Conservation (phyloP, 2,113 vertebrate species). For the Calyptommatus sinebrachiatus region DNA sequence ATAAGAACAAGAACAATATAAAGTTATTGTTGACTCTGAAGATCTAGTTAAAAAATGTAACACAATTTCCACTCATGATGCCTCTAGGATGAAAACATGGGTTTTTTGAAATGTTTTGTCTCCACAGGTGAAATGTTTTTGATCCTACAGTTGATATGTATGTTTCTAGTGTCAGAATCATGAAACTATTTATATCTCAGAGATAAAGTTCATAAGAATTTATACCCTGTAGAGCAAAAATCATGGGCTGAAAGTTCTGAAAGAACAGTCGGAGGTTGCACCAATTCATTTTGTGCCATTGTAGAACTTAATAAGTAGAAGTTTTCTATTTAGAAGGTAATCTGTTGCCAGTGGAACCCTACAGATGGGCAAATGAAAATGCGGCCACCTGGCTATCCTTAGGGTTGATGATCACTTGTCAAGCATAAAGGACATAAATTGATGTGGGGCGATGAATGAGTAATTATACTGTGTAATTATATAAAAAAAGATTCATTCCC, state of each 20-base stretch:
- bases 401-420: not conserved
- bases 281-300: not conserved
- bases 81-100: not conserved
- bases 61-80: not conserved
- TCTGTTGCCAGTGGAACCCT: not conserved
- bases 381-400: not conserved
- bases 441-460: not conserved
- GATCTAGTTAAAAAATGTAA: not conserved
- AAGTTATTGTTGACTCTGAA: not conserved
- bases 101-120: no score
- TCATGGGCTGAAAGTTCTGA: not conserved
- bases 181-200: not conserved
- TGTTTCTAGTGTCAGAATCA: no score
- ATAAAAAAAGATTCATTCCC: not conserved
- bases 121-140: no score
- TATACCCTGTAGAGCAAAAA: not conserved
- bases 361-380: not conserved
- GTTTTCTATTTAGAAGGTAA: not conserved
- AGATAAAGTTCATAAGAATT: not conserved
- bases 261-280: not conserved
- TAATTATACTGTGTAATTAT: not conserved
- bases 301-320: conserved; percentile 5
- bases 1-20: not conserved
- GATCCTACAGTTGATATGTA: no score
- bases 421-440: conserved; percentile 1